Evolutionary conservation across 2,888 invertebrate species (phyloP).

Genomic region (Silvanus unidentatus): DNA sequence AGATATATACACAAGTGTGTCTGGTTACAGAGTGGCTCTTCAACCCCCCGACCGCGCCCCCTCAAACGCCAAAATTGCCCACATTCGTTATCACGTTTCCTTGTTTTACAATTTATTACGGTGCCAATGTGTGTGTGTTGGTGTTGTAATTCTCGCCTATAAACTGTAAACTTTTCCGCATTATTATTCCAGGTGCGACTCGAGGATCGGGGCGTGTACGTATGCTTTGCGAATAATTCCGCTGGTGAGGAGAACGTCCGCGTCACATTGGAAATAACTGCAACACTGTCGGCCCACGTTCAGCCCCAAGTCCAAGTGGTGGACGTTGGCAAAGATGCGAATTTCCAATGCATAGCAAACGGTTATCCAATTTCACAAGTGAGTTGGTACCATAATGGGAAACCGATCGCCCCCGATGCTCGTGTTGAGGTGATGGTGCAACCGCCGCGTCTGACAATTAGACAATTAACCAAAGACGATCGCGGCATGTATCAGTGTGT

Average conservation of each 20-base stretch:
- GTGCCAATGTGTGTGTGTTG: no score
- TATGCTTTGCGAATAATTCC: slow-evolving; percentile 87
- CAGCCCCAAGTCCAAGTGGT: slow-evolving; percentile 72
- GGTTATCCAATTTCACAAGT: slow-evolving; percentile 80
- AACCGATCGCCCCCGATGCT: slow-evolving; percentile 44
- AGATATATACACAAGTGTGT: no score
- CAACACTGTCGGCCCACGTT: slow-evolving; percentile 73
- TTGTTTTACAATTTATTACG: no score
- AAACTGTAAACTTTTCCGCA: no score
- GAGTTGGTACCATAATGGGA: slow-evolving; percentile 74
- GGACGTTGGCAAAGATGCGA: slow-evolving; percentile 77
- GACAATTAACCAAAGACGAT: slow-evolving; percentile 70
- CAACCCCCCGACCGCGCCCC: no score
- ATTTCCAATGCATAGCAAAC: slow-evolving; percentile 79
- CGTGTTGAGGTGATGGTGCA: slow-evolving; percentile 41
- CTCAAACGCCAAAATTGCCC: no score
- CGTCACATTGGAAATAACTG: slow-evolving; percentile 72
- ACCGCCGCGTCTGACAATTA: slow-evolving; percentile 48
- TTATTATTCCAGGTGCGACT: slow-evolving; percentile 46
- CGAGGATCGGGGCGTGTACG: slow-evolving; percentile 80
- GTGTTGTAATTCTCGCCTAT: no score
- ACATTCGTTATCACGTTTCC: no score
- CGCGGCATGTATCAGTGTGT: slow-evolving; percentile 91
- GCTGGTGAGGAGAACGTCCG: slow-evolving; percentile 76
- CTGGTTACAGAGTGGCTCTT: no score